Evolutionary conservation across 2,797 vertebrate genomes (phyloP), one percentile per base, ranked within the genome.

Genomic region (Melanotaenia maccullochi): DNA sequence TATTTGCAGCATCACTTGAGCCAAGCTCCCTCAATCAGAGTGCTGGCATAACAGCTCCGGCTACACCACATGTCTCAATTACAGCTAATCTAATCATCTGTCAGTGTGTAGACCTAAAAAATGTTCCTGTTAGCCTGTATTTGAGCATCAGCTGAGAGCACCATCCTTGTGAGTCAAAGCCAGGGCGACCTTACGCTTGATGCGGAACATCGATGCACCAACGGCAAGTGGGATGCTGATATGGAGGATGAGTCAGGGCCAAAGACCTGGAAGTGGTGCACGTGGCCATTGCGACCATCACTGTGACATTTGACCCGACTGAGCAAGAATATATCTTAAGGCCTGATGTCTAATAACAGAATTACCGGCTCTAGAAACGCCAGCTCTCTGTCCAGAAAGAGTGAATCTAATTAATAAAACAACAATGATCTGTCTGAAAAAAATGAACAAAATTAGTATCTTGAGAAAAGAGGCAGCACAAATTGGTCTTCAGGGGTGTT

Each of bases 31-130:
- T 81, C 78, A 72, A 75, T 88, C 83, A 78, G 71, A 86, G 71
- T 58, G 65, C 67, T 52, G 80, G 68, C 56, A 57, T 69, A 83
- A 80, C 84, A 78, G 79, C 79, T 79, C 56, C 52, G 4, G 69
- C 60, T 55, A 51, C 55, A 81, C 71, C 81, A 84, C 85, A 86
- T 42, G 71, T 87, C 84, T 88, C 87, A 83, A 85, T 92, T 86
- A 89, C 79, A 70, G 82, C 71, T 85, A 81, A 91, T 89, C 68
- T 65, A 90, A 92, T 90, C 80, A 79, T 65, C 75, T 67, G 85
- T 86, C 83, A 75, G 72, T 20, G 77, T 18, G 64, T 18, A 2
- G 57, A 73, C 59, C 67, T 75, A 75, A 79, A 88, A 86, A 77
- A 69, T 74, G 67, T 85, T 68, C 72, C 65, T 6, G 44, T 78